Evolutionary conservation across 2,888 invertebrate genomes (phyloP), one percentile per base, ranked within the genome.

Genomic region (Lordiphosa fenestrarum): DNA sequence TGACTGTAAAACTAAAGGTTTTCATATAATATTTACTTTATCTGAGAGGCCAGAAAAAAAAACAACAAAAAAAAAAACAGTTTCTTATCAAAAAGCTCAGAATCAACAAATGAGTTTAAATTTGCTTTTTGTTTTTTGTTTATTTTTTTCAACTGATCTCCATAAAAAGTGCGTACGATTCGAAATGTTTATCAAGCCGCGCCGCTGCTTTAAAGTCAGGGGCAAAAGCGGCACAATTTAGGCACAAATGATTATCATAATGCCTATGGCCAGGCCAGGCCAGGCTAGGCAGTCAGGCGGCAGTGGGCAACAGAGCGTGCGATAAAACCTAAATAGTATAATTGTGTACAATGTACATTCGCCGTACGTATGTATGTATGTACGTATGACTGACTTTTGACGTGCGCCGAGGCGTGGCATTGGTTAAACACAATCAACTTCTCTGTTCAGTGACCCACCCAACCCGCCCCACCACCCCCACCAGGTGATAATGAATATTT

Each of bases 401-500:
- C 47, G 44, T 44, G 36, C 44, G 47, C 40, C 51, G 46, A 61
- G 60, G 48, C 48, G 42, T 62, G 38, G 49, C 44, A 41, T 25
- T 41, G 47, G 37, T 38, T 54, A 41, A 23, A 21, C 25, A n/a
- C 7, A 19, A 15, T 13, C 13, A 44, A 62, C 49, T 46, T 46
- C 30, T 44, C 62, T 38, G 58, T 58, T 58, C 25, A 25, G 33
- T 52, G 21, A 33, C 44, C 49, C 49, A 15, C 44, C 9, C 47
- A 10, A n/a, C 7, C 2, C 21, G n/a, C 12, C 21, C 15, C 15
- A 1, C 15, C 15, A 15, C 15, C 15, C 36, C n/a, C 3, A n/a
- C 7, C 33, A 59, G 74, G 71, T 70, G 74, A 70, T 72, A 72
- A 71, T 72, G 58, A 71, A 73, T 52, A 66, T 53, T 54, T 55